Conservation (phyloP, 2,113 vertebrate genomes). For the Prochilodus magdalenae region DNA sequence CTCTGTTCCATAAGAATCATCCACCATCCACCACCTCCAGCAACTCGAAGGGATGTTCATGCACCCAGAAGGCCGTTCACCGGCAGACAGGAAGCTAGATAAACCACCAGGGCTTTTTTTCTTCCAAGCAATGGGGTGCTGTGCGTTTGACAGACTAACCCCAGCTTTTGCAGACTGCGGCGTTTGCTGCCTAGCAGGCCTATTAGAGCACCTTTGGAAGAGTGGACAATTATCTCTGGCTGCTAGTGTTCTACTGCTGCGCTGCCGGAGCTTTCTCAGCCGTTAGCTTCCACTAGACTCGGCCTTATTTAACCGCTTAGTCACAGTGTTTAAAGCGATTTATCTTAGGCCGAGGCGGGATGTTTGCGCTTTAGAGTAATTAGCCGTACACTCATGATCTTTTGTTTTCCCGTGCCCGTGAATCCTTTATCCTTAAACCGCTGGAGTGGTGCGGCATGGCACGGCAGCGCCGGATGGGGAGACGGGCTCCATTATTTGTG, state of each 20-base stretch:
- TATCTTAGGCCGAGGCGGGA: slow-evolving; percentile 38
- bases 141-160: slow-evolving; percentile 29
- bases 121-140: slow-evolving; percentile 7
- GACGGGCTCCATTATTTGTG: too few species aligned
- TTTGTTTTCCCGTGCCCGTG: slow-evolving; percentile 14
- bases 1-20: too few species aligned
- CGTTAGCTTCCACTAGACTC: slow-evolving; percentile 37
- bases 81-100: background rate
- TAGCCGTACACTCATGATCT: slow-evolving; percentile 39
- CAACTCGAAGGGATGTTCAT: background rate
- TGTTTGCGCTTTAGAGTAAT: slow-evolving; percentile 47
- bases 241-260: slow-evolving; percentile 30
- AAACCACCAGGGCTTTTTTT: background rate
- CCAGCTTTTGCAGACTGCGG: slow-evolving; percentile 26
- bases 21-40: too few species aligned
- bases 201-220: slow-evolving; percentile 48
- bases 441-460: background rate
- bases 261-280: slow-evolving; percentile 12
- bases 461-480: too few species aligned
- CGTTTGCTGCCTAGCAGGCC: slow-evolving; percentile 39
- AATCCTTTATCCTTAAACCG: slow-evolving; percentile 8
- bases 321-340: slow-evolving; percentile 41
- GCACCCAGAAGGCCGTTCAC: background rate
- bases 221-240: slow-evolving; percentile 45
- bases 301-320: slow-evolving; percentile 42